phyloP scores from a whole-genome alignment of 2,113 vertebrate species.

The Tragelaphus strepsiceros region DNA sequence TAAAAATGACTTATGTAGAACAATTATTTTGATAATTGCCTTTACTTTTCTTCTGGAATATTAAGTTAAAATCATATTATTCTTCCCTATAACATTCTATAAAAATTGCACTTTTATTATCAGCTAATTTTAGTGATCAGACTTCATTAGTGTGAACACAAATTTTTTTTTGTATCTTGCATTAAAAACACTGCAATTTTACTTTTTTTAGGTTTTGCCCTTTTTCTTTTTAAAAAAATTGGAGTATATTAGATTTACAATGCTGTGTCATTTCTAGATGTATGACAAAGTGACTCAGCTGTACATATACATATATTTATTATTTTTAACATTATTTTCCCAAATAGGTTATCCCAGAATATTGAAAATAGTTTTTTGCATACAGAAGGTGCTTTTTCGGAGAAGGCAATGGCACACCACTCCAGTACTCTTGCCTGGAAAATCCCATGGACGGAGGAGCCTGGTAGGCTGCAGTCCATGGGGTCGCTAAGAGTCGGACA shows the following conservation, averaged over 20 bases:
- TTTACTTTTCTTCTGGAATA: background rate
- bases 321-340: background rate
- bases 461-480: too few species aligned
- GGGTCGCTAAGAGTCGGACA: too few species aligned
- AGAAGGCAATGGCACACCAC: too few species aligned
- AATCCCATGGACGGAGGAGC: too few species aligned
- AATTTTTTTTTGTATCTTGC: background rate
- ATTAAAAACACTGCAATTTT: background rate
- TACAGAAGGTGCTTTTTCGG: background rate
- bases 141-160: background rate
- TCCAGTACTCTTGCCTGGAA: too few species aligned
- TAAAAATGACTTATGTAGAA: background rate
- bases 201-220: background rate
- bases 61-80: background rate
- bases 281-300: background rate
- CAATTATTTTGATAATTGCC: background rate
- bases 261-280: background rate
- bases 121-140: background rate
- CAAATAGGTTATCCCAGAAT: background rate
- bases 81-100: background rate
- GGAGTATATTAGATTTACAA: background rate
- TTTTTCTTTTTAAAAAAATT: background rate
- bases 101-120: background rate
- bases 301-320: background rate
- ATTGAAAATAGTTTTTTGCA: background rate